Base-by-base conservation (phyloP, 2,888 invertebrate genomes). In the Chironomus riparius region DNA sequence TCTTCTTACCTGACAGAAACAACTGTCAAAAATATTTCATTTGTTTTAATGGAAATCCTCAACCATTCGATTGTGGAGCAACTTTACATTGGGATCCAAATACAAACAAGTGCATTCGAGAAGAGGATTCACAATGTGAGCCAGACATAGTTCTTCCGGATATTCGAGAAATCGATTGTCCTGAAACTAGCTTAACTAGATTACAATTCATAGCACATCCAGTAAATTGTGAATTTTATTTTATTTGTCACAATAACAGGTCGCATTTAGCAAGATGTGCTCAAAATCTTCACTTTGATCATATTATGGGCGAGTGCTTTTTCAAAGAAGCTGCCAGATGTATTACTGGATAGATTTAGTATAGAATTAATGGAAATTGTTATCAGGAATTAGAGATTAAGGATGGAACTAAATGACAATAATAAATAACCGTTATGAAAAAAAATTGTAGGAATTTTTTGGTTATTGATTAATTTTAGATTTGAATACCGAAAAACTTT, bases 1-100 rank as follows among this genome's bases (percentile, higher is more conserved):
- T 74, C 13, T 74, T 74, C 24, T 13, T 74, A 0, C 65, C 74
- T 7, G 24, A 74, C 47, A 28, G n/a, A 10, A 68, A 47, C 47
- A 48, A 74, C 47, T 74, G 74, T 18, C 74, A 74, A 48, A 74
- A 22, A 68, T 74, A 48, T 68, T 74, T 68, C 24, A 47, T 74
- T 18, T 74, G 74, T 24, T 12, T 47, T 18, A 13, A 74, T 47
- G 74, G 74, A 24, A 13, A 4, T n/a, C 68, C 74, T 6, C 10
- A 22, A 22, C 5, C 21, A n/a, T 48, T 47, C 0, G 22, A 21
- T 22, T 74, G 74, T 47, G 74, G 24, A 5, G 21, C 24, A 15
- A 13, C n/a, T 3, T n/a, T 74, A 4, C 74, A 74, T 62, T 74
- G 65, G 68, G 68, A 74, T 48, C 65, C 74, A 3, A 10, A 12